These are phyloP conservation scores for Vannuccia rotundouncinata DNA, from an alignment of 2,888 invertebrate genomes.

Conservation along the genomic window DNA sequence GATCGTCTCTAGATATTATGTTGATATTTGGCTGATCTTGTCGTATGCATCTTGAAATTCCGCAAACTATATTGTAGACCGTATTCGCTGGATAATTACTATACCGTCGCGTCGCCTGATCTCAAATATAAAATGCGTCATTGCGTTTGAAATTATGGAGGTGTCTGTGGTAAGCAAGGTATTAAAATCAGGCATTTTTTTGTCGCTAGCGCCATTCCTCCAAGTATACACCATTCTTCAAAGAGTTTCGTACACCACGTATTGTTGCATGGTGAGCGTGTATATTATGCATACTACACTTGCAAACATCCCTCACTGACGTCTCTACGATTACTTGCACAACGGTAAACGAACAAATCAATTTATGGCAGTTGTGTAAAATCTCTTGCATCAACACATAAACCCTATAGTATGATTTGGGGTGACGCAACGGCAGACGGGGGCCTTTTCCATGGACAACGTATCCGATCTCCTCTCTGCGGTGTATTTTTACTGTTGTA, in stretches of 20 bases:
- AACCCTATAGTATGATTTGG: neutral
- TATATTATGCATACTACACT: constrained; percentile 18
- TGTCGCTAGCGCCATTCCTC: constrained; percentile 27
- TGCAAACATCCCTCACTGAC: constrained; percentile 4
- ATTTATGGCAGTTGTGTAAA: constrained; percentile 15
- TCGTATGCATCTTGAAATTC: constrained; percentile 16
- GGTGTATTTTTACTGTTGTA: constrained; percentile 27
- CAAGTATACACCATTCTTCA: constrained; percentile 6
- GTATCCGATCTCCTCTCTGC: constrained; percentile 19
- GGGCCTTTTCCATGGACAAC: constrained; percentile 26
- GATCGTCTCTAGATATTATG: constrained; percentile 21
- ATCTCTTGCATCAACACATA: constrained; percentile 1
- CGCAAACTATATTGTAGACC: constrained; percentile 28
- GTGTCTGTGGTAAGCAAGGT: neutral
- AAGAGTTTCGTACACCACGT: constrained; percentile 8
- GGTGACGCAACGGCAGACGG: neutral
- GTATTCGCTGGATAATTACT: constrained; percentile 27
- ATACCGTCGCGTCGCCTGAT: constrained; percentile 15
- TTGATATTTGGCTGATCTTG: constrained; percentile 22
- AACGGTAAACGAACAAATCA: constrained; percentile 23
- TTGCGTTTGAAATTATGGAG: constrained; percentile 25
- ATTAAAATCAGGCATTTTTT: neutral
- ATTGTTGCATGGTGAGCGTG: constrained; percentile 23
- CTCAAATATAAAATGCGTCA: constrained; percentile 17
- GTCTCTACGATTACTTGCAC: constrained; percentile 11